phyloP scores from a whole-genome alignment of 2,797 vertebrate species.

The Ibycter americanus region DNA sequence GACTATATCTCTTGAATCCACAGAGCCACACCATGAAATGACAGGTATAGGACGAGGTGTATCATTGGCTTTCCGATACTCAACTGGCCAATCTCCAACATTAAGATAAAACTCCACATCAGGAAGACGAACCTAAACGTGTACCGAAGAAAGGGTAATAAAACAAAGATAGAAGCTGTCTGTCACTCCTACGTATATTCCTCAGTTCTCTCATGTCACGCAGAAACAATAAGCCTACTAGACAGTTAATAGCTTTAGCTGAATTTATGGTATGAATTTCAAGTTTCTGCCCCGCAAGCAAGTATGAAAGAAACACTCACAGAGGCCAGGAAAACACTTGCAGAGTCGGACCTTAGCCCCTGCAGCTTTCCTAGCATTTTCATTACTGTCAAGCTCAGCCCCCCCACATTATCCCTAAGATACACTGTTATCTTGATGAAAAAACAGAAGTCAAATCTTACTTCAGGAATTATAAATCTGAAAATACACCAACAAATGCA shows the following conservation, averaged over 20 bases:
- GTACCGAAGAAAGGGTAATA: background rate
- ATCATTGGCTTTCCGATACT: constrained; percentile 78
- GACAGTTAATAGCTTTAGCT: background rate
- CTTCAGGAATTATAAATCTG: background rate
- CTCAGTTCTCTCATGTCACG: background rate
- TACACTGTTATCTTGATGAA: background rate
- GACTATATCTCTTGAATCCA: constrained; percentile 87
- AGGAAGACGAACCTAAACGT: constrained; percentile 84
- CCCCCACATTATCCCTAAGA: background rate
- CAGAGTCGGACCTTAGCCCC: background rate
- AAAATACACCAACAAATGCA: background rate
- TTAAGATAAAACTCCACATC: constrained; percentile 92
- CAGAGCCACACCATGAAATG: constrained; percentile 93
- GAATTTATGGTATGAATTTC: background rate
- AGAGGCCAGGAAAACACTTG: background rate
- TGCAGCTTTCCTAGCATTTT: background rate
- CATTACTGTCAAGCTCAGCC: background rate
- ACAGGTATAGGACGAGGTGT: constrained; percentile 84
- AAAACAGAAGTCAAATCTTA: background rate
- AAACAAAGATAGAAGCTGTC: background rate
- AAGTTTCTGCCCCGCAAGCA: background rate
- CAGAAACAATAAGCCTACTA: background rate
- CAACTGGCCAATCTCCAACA: constrained; percentile 94
- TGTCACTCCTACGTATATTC: background rate
- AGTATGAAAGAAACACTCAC: background rate